A percentile compares a stretch with the other conserved stretches of the same genome.
Conservation (phyloP, 1,140 invertebrate species). For the Cyphomyrmex costatus region DNA sequence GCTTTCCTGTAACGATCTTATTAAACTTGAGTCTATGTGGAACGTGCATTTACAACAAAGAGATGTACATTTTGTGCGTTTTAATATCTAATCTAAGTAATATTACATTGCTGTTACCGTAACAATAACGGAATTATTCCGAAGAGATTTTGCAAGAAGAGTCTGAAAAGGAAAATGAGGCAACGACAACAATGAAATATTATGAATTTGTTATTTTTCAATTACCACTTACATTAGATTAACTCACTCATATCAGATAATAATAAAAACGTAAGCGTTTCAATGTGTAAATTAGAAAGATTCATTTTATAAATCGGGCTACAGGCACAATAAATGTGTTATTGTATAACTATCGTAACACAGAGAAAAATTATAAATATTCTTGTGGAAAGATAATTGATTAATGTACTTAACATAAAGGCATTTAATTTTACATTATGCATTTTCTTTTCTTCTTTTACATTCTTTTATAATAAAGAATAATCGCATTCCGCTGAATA, state of each 20-base stretch:
- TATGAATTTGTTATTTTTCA: not conserved
- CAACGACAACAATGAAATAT: not conserved
- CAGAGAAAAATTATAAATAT: conserved; percentile 4
- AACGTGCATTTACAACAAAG: not conserved
- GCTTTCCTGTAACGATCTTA: not conserved
- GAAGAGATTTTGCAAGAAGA: not conserved
- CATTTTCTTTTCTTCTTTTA: not conserved
- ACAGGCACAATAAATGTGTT: not conserved
- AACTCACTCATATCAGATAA: not conserved
- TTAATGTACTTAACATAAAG: too few species aligned
- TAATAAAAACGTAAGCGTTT: not conserved
- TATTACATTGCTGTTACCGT: not conserved
- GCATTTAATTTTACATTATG: too few species aligned
- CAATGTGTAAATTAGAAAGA: not conserved
- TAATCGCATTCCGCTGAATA: not conserved
- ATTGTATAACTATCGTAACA: not conserved
- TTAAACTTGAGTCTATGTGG: not conserved
- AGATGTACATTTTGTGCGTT: not conserved
- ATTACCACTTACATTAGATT: not conserved
- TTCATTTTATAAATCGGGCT: conserved; percentile 12
- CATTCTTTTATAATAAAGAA: not conserved
- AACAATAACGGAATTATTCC: not conserved
- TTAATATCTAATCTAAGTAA: not conserved
- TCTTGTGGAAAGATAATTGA: not conserved
- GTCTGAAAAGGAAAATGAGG: not conserved